Conservation (phyloP, 2,113 vertebrate species). For the Pseudolaguvia tuberculata region DNA sequence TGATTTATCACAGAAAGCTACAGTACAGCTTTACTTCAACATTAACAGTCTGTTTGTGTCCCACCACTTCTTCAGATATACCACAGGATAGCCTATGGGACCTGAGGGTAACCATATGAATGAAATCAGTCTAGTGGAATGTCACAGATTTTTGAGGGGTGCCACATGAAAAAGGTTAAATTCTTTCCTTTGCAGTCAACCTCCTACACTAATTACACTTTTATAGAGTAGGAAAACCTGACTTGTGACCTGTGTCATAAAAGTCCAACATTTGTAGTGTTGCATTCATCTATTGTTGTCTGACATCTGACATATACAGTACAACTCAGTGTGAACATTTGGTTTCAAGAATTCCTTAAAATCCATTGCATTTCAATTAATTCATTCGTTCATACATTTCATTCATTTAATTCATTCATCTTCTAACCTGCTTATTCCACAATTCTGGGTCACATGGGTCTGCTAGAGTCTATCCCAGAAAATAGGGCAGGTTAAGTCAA, state of each 20-base stretch:
- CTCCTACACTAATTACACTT: constrained; percentile 48
- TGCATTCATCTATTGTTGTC: neutral
- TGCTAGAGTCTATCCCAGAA: no score
- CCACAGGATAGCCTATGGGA: constrained; percentile 40
- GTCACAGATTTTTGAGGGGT: constrained; percentile 49
- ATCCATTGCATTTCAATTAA: no score
- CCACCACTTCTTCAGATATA: constrained; percentile 49
- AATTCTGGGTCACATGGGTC: no score
- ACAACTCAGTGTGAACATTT: neutral
- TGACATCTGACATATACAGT: neutral
- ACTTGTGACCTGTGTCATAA: neutral
- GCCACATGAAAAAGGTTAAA: constrained; percentile 61
- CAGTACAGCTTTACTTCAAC: neutral
- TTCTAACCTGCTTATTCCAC: no score
- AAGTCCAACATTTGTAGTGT: neutral
- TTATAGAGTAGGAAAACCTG: constrained; percentile 37
- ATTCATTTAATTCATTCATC: no score
- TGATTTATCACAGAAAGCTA: neutral
- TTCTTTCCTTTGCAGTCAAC: constrained; percentile 38
- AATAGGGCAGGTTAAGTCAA: no score
- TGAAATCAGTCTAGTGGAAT: constrained; percentile 61
- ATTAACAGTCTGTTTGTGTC: neutral
- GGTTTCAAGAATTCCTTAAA: no score
- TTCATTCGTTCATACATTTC: no score
- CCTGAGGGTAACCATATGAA: constrained; percentile 46